Conservation (phyloP, 2,113 vertebrate genomes). For the Phycodurus eques region DNA sequence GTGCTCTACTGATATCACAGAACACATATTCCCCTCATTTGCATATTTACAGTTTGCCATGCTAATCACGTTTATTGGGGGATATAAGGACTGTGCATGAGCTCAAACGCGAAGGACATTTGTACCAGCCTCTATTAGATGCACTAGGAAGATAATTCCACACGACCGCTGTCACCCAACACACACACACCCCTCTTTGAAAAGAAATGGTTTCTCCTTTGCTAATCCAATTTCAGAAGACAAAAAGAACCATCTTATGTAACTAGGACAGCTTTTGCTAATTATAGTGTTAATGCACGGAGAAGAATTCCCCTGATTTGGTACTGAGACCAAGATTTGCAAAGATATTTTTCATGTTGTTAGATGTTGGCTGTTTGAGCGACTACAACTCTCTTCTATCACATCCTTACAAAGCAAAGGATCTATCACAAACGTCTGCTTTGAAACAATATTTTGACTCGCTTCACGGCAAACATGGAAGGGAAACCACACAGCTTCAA, state of each 20-base stretch:
- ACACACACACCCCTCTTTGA: conserved; percentile 27
- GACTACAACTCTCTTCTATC: neutral
- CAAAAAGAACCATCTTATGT: conserved; percentile 58
- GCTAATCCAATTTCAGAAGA: conserved; percentile 66
- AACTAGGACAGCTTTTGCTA: conserved; percentile 61
- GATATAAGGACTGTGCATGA: conserved; percentile 34
- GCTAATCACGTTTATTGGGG: conserved; percentile 63
- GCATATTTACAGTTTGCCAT: conserved; percentile 63
- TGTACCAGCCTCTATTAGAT: conserved; percentile 21
- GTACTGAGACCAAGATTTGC: conserved; percentile 40
- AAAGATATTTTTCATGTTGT: conserved; percentile 29
- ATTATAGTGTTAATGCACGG: conserved; percentile 52
- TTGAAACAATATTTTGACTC: conserved; percentile 14
- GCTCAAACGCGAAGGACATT: conserved; percentile 35
- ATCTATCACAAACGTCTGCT: neutral
- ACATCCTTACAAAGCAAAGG: conserved; percentile 12
- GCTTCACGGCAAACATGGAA: neutral
- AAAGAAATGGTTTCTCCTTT: conserved; percentile 47
- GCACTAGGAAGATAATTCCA: conserved; percentile 23
- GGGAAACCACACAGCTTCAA: neutral
- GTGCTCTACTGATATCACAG: conserved; percentile 31
- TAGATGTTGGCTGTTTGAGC: conserved; percentile 3
- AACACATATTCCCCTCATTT: conserved; percentile 54
- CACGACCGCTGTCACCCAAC: neutral
- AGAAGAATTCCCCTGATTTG: conserved; percentile 40